These are phyloP conservation scores for Peromyscus melanophrys DNA, from an alignment of 2,797 vertebrate genomes.

Conservation along the genomic window DNA sequence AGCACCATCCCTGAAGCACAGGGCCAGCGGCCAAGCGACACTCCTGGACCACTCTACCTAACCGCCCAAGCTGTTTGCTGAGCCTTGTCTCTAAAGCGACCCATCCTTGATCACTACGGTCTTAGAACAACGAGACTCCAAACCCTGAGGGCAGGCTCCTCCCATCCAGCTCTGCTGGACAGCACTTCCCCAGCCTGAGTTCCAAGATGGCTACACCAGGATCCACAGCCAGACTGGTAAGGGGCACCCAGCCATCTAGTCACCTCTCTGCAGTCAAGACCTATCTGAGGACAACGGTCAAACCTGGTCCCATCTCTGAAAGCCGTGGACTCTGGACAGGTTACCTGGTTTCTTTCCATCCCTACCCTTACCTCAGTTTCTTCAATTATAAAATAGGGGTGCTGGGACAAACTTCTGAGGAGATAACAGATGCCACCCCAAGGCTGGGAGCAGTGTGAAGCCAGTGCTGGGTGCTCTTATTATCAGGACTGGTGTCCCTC, in stretches of 20 bases:
- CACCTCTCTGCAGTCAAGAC: not conserved
- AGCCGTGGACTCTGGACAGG: not conserved
- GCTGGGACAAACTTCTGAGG: not conserved
- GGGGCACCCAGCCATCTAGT: not conserved
- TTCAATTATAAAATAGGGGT: not conserved
- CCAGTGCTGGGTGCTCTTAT: not conserved
- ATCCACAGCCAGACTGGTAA: not conserved
- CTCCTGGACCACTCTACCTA: accelerated
- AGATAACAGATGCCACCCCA: accelerated
- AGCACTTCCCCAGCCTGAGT: accelerated
- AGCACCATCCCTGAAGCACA: not conserved
- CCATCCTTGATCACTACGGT: not conserved
- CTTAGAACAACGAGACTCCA: not conserved
- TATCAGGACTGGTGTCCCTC: not conserved
- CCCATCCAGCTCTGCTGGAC: not conserved
- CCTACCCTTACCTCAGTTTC: not conserved
- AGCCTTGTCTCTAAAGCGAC: not conserved
- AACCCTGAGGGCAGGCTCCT: not conserved
- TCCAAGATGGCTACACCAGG: not conserved
- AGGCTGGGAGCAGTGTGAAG: not conserved
- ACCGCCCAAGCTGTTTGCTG: too few species aligned
- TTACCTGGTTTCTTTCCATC: not conserved
- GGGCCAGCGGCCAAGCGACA: not conserved
- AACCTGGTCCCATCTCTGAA: not conserved
- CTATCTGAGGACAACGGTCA: not conserved